Base-by-base conservation (phyloP, 2,888 invertebrate species). In the Platycnemis pennipes region DNA sequence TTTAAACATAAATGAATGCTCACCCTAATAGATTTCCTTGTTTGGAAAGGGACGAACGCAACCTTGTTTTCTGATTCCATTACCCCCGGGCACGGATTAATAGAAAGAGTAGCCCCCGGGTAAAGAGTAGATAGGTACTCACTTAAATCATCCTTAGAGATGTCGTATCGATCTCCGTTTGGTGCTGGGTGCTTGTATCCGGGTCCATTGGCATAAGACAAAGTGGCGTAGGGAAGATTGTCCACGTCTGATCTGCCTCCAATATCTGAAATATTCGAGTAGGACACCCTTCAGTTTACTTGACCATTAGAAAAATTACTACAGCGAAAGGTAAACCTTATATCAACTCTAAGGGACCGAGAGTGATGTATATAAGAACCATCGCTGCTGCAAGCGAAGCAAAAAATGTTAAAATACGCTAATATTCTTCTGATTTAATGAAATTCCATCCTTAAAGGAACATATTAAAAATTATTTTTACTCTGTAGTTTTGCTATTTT, bases 121-220 rank as follows among this genome's bases (percentile, higher is more conserved):
- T n/a, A n/a, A 56, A 26, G 26, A 63, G n/a, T 26, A 63, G n/a
- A n/a, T n/a, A 26, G 56, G 0, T 94, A 63, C 94, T 88, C 26
- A 63, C 63, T 26, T 19, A 87, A 26, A n/a, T 97, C 96, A 94
- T 97, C 97, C 46, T 96, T 95, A 0, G 97, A 96, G 0, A 97
- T 97, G 95, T 98, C 97, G 45, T 97, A 96, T 95, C 98, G 96
- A 0, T 95, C 96, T 0, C 97, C 97, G 95, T 97, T 96, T 19
- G 95, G 96, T 45, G 95, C 95, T 1, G 95, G 95, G 91, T 95
- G 95, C 94, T 96, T 96, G 95, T 97, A 98, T 0, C 98, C 98
- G 0, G 98, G 98, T 0, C 98, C 98, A 95, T 98, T 98, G 0
- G 98, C 98, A 96, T 98, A 98, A 95, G 97, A 97, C 87, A 98